Evolutionary conservation across 2,113 vertebrate genomes (phyloP).

Genomic region (Scopus umbretta): DNA sequence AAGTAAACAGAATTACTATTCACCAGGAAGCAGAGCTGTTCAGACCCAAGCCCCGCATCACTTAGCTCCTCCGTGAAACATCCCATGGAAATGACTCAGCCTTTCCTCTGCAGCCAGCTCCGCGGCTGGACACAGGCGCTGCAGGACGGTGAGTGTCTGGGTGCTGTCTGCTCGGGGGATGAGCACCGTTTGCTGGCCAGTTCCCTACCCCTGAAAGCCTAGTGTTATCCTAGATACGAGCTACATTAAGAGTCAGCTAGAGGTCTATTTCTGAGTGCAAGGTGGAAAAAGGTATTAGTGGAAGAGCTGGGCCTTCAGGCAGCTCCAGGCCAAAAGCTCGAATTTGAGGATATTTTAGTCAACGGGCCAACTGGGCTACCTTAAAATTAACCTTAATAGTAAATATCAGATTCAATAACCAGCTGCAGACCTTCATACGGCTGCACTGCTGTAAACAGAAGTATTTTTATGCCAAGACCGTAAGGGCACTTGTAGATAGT

Average conservation of each 20-base stretch:
- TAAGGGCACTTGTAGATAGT: neutral
- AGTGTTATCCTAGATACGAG: neutral
- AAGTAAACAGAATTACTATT: slow-evolving; percentile 59
- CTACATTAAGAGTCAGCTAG: neutral
- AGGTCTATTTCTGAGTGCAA: neutral
- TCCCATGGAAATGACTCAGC: slow-evolving; percentile 53
- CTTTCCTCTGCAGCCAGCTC: slow-evolving; percentile 27
- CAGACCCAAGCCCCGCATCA: slow-evolving; percentile 7
- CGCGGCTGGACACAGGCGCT: neutral
- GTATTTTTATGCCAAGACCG: neutral
- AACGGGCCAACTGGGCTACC: neutral
- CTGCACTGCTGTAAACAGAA: neutral
- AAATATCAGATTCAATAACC: neutral
- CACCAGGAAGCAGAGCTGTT: slow-evolving; percentile 46
- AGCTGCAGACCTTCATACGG: neutral
- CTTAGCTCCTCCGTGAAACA: neutral
- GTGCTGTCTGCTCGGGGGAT: neutral
- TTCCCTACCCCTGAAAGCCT: neutral
- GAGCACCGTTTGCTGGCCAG: neutral
- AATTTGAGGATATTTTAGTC: neutral
- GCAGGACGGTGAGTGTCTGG: neutral
- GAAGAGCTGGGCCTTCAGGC: neutral
- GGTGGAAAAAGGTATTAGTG: neutral
- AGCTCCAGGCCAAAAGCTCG: neutral
- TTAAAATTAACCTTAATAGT: neutral